Conservation (phyloP, 2,888 invertebrate genomes). For the Watsonalla cultraria region DNA sequence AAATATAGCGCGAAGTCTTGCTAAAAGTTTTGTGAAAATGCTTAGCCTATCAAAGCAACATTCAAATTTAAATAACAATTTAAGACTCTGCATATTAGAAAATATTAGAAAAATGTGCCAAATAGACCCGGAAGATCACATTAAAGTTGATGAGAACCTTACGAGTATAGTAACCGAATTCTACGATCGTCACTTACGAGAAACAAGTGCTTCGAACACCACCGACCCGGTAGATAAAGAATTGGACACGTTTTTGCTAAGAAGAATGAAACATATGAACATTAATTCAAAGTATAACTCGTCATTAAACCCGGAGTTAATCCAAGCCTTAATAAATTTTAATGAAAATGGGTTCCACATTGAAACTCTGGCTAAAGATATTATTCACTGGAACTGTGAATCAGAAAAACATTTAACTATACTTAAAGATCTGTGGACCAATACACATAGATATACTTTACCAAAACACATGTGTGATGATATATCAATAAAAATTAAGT, state of each 20-base stretch:
- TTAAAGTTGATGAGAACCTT: slow-evolving; percentile 42
- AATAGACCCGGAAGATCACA: slow-evolving; percentile 45
- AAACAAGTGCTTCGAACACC: slow-evolving; percentile 4
- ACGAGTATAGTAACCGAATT: slow-evolving; percentile 37
- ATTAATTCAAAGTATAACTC: slow-evolving; percentile 32
- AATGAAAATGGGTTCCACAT: slow-evolving; percentile 29
- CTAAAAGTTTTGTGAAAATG: slow-evolving; percentile 59
- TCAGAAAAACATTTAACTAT: slow-evolving; percentile 30
- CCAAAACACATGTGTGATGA: slow-evolving; percentile 33
- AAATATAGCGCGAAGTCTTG: slow-evolving; percentile 49
- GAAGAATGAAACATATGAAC: slow-evolving; percentile 39
- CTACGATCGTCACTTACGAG: slow-evolving; percentile 33
- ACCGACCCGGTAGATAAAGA: slow-evolving; percentile 26
- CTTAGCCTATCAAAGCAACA: slow-evolving; percentile 43
- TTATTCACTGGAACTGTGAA: slow-evolving; percentile 42
- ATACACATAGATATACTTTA: slow-evolving; percentile 10
- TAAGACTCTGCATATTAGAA: slow-evolving; percentile 47
- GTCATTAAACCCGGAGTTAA: slow-evolving; percentile 45
- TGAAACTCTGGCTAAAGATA: slow-evolving; percentile 32
- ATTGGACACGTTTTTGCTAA: slow-evolving; percentile 53
- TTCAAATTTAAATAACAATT: slow-evolving; percentile 42
- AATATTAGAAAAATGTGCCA: slow-evolving; percentile 56
- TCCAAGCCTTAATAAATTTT: slow-evolving; percentile 58
- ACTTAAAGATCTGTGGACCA: slow-evolving; percentile 46
- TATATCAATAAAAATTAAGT: slow-evolving; percentile 51